phyloP scores from a whole-genome alignment of 2,113 vertebrate species.

The Corydoras sp. region DNA sequence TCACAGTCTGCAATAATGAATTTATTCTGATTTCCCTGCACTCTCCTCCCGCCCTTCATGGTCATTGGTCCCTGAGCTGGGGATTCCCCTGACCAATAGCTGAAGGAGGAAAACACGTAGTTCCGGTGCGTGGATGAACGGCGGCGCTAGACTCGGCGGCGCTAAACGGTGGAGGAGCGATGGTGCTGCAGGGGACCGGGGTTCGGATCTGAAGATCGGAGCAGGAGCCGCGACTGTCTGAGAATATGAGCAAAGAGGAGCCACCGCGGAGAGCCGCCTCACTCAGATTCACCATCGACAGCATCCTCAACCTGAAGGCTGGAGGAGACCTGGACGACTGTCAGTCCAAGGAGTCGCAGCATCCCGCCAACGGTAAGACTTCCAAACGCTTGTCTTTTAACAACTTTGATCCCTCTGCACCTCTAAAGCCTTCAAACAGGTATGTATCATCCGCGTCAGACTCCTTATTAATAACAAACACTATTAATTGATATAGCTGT shows the following conservation, averaged over 20 bases:
- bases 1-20: no score
- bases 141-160: slow-evolving; percentile 41
- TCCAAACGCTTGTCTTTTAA: no score
- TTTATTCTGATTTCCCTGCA: not conserved
- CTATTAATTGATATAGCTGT: no score
- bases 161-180: slow-evolving; percentile 58
- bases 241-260: slow-evolving; percentile 75
- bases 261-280: slow-evolving; percentile 66
- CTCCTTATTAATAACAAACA: no score
- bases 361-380: slow-evolving; percentile 29
- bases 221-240: slow-evolving; percentile 18
- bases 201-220: slow-evolving; percentile 38
- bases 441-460: no score
- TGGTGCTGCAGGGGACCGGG: slow-evolving; percentile 55
- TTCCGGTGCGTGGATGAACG: slow-evolving; percentile 52
- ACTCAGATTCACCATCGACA: slow-evolving; percentile 74
- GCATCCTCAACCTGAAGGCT: slow-evolving; percentile 69
- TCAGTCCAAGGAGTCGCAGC: slow-evolving; percentile 36
- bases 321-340: slow-evolving; percentile 41
- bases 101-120: slow-evolving; percentile 42
- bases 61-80: slow-evolving; percentile 52
- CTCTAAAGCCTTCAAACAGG: no score
- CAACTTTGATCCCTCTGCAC: no score
- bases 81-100: slow-evolving; percentile 60
- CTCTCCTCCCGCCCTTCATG: slow-evolving; percentile 27